Base-by-base conservation (phyloP, 1,140 invertebrate species). In the Drosophila gunungcola region DNA sequence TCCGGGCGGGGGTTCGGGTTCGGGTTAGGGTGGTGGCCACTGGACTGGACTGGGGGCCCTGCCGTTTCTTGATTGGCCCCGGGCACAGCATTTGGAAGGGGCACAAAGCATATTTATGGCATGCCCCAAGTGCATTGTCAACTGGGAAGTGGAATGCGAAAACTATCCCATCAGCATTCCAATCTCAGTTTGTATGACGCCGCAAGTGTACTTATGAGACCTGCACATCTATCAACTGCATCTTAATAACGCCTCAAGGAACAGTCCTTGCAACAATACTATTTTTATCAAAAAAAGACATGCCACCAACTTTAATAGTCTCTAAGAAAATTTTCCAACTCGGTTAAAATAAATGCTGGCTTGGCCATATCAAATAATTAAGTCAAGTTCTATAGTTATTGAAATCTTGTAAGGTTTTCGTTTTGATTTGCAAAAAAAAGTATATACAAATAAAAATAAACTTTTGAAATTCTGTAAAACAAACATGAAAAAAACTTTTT, bases 121-220 rank as follows among this genome's bases (percentile, higher is more conserved):
- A 39, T 57, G 64, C 67, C 64, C 68, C 64, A 52, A 68, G 64
- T 70, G 65, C 64, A 57, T 70, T 48, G 36, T 32, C 36, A 70
- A 48, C 67, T 56, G 34, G 16, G 13, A 5, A 11, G 42, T 9
- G 41, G 32, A 53, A 54, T 62, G 36, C 43, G 63, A 12, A 34
- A 57, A 57, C 51, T 70, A 69, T 42, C 29, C 34, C 63, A 46
- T 29, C 9, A 16, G 10, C 7, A 51, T 67, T 21, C 29, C 60
- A 64, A 29, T n/a, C 54, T 32, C 39, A 42, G 32, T 27, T 16
- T 45, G n/a, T 2, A 2, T 1, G 3, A 25, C 9, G 43, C 16
- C 61, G 9, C 29, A 61, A 61, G 61, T 43, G 56, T 42, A 57
- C 61, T 64, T 64, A 4, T 12, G 61, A 36, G 55, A 64, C 55